These are phyloP conservation scores for Amphiprion ocellaris DNA, from an alignment of 2,113 vertebrate species.

Conservation along the genomic window DNA sequence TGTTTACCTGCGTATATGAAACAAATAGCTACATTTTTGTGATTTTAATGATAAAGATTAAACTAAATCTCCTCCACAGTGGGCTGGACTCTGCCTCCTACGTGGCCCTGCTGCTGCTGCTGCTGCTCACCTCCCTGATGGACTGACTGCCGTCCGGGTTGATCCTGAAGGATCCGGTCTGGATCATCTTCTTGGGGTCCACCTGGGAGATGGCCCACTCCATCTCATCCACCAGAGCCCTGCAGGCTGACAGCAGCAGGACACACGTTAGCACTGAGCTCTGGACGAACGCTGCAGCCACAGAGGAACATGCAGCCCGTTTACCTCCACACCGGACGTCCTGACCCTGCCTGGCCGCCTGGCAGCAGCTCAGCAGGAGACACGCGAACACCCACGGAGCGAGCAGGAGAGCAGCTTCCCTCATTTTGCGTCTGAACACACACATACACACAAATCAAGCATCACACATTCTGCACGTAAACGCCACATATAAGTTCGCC, in stretches of 20 bases:
- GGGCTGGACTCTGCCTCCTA: neutral
- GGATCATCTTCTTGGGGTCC: constrained; percentile 94
- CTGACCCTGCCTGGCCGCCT: constrained; percentile 81
- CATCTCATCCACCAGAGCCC: constrained; percentile 96
- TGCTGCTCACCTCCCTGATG: constrained; percentile 89
- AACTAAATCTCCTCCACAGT: neutral
- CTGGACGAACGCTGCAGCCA: too few relatives aligned
- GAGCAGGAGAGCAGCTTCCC: constrained; percentile 54
- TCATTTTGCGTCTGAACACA: constrained; percentile 74
- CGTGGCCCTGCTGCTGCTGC: constrained; percentile 23
- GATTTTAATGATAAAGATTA: too few relatives aligned
- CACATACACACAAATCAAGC: neutral
- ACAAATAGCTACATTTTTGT: too few relatives aligned
- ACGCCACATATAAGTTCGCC: neutral
- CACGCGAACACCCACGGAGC: constrained; percentile 60
- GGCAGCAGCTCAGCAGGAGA: constrained; percentile 57
- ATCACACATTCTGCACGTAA: constrained; percentile 6
- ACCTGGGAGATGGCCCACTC: constrained; percentile 95
- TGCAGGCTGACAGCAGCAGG: constrained; percentile 85
- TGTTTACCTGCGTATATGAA: too few relatives aligned
- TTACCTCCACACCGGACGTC: constrained; percentile 86
- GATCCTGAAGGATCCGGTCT: constrained; percentile 95
- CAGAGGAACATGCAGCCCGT: neutral
- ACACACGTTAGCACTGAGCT: neutral
- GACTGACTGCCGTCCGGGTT: constrained; percentile 97